Conservation (phyloP, 2,797 vertebrate genomes). For the Pteronotus mesoamericanus region DNA sequence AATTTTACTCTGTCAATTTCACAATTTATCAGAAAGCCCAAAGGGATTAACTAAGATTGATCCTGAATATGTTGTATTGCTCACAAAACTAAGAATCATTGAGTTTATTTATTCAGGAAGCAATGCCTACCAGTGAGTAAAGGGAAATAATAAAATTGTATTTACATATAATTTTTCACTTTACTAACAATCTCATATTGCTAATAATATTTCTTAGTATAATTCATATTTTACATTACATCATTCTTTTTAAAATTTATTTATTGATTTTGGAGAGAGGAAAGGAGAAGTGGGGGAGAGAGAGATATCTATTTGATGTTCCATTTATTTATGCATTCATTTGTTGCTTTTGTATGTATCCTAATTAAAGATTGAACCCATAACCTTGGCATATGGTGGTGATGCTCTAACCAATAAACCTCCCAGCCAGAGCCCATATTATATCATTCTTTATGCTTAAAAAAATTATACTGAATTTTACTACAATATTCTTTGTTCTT, state of each 20-base stretch:
- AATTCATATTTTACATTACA: neutral
- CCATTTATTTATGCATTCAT: too few species aligned
- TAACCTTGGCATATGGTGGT: too few species aligned
- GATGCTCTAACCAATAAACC: too few species aligned
- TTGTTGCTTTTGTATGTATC: too few species aligned
- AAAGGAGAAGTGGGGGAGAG: too few species aligned
- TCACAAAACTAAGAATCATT: neutral
- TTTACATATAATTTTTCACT: neutral
- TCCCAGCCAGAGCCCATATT: too few species aligned
- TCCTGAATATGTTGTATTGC: neutral
- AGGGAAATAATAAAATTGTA: neutral
- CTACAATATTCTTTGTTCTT: neutral
- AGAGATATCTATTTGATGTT: too few species aligned
- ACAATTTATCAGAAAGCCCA: slow-evolving; percentile 23
- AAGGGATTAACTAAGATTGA: neutral
- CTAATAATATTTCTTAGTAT: neutral
- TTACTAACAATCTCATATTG: neutral
- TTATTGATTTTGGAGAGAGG: too few species aligned
- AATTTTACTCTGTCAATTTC: neutral
- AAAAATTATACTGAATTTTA: neutral
- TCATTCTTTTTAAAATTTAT: neutral
- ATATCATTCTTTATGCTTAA: neutral
- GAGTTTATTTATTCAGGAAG: neutral
- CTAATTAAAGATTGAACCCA: too few species aligned
- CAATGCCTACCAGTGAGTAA: neutral